These are phyloP conservation scores for Remorina albescens DNA, from an alignment of 2,797 vertebrate species.

Conservation along the genomic window DNA sequence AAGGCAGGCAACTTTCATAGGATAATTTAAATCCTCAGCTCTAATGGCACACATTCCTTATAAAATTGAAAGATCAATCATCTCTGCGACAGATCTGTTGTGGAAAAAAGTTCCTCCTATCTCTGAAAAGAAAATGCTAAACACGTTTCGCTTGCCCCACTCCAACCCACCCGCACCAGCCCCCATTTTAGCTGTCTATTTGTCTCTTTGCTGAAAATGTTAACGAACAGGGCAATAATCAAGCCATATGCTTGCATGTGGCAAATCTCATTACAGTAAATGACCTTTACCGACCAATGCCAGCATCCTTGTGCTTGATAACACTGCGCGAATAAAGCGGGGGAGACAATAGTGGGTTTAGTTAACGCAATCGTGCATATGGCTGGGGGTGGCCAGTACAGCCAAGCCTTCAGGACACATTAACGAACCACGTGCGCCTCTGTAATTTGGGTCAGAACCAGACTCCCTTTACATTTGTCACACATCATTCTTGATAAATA, in stretches of 20 bases:
- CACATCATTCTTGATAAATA: conserved; percentile 86
- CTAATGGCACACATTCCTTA: conserved; percentile 79
- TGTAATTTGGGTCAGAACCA: conserved; percentile 83
- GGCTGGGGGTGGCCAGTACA: conserved; percentile 64
- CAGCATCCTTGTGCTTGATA: conserved; percentile 77
- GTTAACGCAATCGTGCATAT: conserved; percentile 80
- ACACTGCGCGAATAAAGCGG: conserved; percentile 48
- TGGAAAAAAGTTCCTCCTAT: conserved; percentile 62
- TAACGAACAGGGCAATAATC: conserved; percentile 82
- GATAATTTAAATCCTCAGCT: conserved; percentile 82
- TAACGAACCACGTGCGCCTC: conserved; percentile 67
- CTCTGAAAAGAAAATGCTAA: conserved; percentile 73
- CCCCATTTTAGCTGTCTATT: conserved; percentile 74
- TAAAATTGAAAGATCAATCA: conserved; percentile 84
- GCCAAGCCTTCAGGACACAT: conserved; percentile 82
- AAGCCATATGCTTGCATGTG: conserved; percentile 83
- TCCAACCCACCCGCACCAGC: conserved; percentile 24
- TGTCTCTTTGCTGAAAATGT: conserved; percentile 81
- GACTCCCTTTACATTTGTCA: conserved; percentile 88
- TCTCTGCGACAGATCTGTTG: conserved; percentile 74
- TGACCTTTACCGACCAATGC: conserved; percentile 83
- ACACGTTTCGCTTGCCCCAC: conserved; percentile 48
- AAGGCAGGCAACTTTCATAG: conserved; percentile 81
- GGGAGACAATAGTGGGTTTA: conserved; percentile 71
- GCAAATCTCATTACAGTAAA: conserved; percentile 84